Conservation (phyloP, 1,140 invertebrate genomes). For the Maconellicoccus hirsutus region DNA sequence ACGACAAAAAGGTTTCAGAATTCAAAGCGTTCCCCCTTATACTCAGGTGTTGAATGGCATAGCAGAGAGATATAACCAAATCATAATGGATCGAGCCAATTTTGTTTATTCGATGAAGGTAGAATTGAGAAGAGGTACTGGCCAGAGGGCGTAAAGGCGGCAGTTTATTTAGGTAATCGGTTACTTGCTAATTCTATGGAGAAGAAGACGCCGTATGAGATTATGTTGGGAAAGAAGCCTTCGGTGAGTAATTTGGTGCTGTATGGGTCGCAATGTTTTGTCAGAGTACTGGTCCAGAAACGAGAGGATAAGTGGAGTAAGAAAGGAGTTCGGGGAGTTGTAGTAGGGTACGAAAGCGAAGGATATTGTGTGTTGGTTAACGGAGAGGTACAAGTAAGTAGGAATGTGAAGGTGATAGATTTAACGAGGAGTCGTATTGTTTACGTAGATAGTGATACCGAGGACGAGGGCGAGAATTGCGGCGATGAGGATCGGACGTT, state of each 20-base stretch:
- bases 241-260: background rate
- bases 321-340: background rate
- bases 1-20: conserved; percentile 8
- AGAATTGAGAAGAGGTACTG: conserved; percentile 25
- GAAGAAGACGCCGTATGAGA: too few species aligned
- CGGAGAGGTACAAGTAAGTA: background rate
- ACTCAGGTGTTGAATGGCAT: conserved; percentile 17
- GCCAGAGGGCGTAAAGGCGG: conserved; percentile 25
- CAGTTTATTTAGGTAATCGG: conserved; percentile 27
- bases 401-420: background rate
- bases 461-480: background rate
- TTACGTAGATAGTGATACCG: background rate
- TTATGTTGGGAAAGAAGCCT: conserved; percentile 1
- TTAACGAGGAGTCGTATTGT: background rate
- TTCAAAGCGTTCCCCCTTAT: background rate
- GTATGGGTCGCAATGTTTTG: conserved; percentile 30
- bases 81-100: conserved; percentile 25
- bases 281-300: conserved; percentile 27
- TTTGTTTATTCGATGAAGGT: conserved; percentile 25
- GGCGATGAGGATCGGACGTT: background rate
- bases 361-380: background rate
- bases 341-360: background rate
- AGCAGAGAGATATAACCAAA: conserved; percentile 26
- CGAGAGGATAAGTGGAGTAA: conserved; percentile 28
- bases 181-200: conserved; percentile 16